Conservation (phyloP, 2,888 invertebrate genomes). For the Catocala fraxini region DNA sequence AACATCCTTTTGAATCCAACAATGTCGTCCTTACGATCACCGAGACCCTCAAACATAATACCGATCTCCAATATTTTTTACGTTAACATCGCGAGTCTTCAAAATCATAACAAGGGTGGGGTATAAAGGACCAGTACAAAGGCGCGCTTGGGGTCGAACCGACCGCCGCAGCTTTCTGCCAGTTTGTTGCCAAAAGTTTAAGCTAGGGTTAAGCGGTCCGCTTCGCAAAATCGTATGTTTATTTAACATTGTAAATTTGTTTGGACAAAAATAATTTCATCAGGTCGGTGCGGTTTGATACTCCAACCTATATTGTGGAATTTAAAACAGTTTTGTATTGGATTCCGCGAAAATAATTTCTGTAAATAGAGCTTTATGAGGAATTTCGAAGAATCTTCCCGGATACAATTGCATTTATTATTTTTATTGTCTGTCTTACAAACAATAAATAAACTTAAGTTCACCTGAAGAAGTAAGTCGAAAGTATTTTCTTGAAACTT, state of each 20-base stretch:
- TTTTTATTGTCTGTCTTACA: too few species aligned
- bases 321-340: slow-evolving; percentile 30
- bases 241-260: slow-evolving; percentile 60
- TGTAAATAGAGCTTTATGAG: not conserved
- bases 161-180: slow-evolving; percentile 64
- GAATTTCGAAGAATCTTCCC: not conserved
- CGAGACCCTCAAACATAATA: slow-evolving; percentile 25
- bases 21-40: slow-evolving; percentile 8
- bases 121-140: slow-evolving; percentile 61
- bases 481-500: too few species aligned
- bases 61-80: slow-evolving; percentile 43
- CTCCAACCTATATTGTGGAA: slow-evolving; percentile 21
- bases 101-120: slow-evolving; percentile 67
- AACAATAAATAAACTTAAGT: too few species aligned
- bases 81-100: slow-evolving; percentile 47
- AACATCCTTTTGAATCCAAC: slow-evolving; percentile 2
- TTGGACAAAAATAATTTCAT: slow-evolving; percentile 66
- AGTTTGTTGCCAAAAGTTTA: slow-evolving; percentile 70
- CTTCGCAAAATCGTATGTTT: slow-evolving; percentile 67
- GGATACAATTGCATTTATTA: too few species aligned
- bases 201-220: slow-evolving; percentile 61
- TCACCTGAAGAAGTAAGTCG: too few species aligned
- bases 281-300: slow-evolving; percentile 48
- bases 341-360: slow-evolving; percentile 1
- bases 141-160: slow-evolving; percentile 66